Conservation (phyloP, 2,888 invertebrate species). For the Drosophila multiciliata region DNA sequence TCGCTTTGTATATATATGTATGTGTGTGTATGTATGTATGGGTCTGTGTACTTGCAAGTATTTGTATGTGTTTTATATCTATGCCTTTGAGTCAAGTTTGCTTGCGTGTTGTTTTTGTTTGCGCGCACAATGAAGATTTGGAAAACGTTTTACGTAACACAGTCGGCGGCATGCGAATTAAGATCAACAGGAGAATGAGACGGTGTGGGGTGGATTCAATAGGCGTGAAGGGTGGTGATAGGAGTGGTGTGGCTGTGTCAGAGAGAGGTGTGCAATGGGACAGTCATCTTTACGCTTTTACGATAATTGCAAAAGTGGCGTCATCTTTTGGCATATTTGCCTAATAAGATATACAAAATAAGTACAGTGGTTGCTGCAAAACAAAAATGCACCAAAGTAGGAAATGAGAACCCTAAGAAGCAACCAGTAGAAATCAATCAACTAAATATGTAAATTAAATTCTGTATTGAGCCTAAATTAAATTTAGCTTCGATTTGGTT, state of each 20-base stretch:
- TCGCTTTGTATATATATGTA: background rate
- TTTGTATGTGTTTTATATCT: constrained; percentile 43
- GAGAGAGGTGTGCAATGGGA: background rate
- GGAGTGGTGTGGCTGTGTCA: background rate
- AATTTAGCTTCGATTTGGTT: background rate
- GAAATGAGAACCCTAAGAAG: background rate
- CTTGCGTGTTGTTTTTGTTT: constrained; percentile 66
- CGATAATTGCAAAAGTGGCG: constrained; percentile 60
- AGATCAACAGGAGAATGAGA: constrained; percentile 32
- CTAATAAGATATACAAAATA: constrained; percentile 1
- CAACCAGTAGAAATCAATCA: background rate
- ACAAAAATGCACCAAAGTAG: background rate
- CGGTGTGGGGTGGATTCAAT: background rate
- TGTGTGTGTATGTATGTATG: background rate
- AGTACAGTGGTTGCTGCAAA: background rate
- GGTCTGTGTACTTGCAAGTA: constrained; percentile 14
- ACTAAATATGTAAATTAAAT: background rate
- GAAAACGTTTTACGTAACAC: constrained; percentile 68
- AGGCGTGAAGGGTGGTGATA: background rate
- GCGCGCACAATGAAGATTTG: constrained; percentile 62
- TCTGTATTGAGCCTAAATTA: background rate
- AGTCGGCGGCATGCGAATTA: constrained; percentile 27
- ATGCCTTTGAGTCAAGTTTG: constrained; percentile 64
- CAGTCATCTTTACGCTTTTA: constrained; percentile 37
- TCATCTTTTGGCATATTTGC: constrained; percentile 39